Percentiles rank a stretch among this genome's conserved stretches.
These are phyloP conservation scores for Drosophila pandora DNA, from an alignment of 1,140 invertebrate genomes.

Conservation along the genomic window DNA sequence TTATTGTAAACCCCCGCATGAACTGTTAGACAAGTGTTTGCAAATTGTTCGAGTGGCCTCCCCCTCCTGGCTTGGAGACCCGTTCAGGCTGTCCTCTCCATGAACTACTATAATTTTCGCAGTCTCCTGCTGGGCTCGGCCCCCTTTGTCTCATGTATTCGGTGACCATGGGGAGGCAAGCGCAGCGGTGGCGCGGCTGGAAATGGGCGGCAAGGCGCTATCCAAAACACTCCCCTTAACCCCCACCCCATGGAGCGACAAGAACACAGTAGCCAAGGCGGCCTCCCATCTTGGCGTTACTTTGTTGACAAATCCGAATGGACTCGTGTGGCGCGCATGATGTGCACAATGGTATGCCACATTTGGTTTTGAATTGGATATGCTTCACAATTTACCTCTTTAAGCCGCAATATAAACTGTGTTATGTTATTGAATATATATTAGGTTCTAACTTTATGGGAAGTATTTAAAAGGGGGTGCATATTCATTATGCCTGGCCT, in stretches of 20 bases:
- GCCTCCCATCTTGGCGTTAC: constrained; percentile 12
- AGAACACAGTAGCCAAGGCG: neutral
- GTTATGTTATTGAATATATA: constrained; percentile 63
- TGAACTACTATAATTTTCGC: constrained; percentile 63
- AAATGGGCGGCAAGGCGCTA: too few relatives aligned
- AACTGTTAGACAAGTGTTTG: neutral
- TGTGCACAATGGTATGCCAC: constrained; percentile 34
- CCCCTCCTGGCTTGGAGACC: neutral
- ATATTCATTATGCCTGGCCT: constrained; percentile 45
- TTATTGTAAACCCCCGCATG: neutral
- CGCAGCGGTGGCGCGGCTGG: constrained; percentile 36
- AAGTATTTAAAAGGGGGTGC: too few relatives aligned
- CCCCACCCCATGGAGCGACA: neutral
- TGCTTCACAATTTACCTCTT: neutral
- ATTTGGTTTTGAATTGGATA: constrained; percentile 1
- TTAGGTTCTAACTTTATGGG: constrained; percentile 55
- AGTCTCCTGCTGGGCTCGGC: constrained; percentile 54
- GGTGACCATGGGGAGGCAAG: constrained; percentile 38
- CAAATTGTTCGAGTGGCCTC: neutral
- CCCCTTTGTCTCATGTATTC: neutral
- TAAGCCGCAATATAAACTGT: neutral
- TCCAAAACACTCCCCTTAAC: too few relatives aligned
- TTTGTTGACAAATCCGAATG: constrained; percentile 67
- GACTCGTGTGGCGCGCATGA: constrained; percentile 39
- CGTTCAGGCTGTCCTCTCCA: neutral